Evolutionary conservation across 2,797 vertebrate species (phyloP), one percentile per base, ranked within the genome.

Genomic region (Hemibagrus guttatus): DNA sequence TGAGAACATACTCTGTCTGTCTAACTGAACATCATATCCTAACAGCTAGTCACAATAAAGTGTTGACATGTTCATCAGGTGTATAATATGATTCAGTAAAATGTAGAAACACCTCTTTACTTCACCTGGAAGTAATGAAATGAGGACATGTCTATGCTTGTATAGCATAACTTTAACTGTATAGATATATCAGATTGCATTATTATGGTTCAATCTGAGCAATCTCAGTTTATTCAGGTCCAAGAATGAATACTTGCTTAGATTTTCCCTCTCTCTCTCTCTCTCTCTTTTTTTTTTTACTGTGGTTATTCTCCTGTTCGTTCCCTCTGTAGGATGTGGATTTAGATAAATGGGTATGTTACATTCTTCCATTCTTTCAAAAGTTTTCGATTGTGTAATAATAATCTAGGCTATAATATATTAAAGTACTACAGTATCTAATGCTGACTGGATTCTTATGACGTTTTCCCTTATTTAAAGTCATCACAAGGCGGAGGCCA

Each of bases 401-500:
- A 61, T 26, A 39, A 46, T 49, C 7, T 5, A 23, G 26, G 19
- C 12, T n/a, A 17, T n/a, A 63, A 31, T 68, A 3, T 26, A 26
- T 39, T 35, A 76, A 17, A 39, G 21, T 63, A 12, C 13, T 63
- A 9, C 21, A 49, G 6, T 46, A 28, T 14, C 7, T 9, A n/a
- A 13, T 46, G 12, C 79, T n/a, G 28, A n/a, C 6, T n/a, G 39
- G 56, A 80, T 42, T 42, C 19, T 66, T 9, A 31, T 52, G 7
- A 52, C 0, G 3, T 81, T 74, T 59, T 59, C 39, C 74, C 16
- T 31, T 46, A 19, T 42, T 74, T 2, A 6, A 58, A 98, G 97
- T 98, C 97, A 0, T 98, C 97, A 56, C 97, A 98, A 93, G 97
- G 97, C 0, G 97, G 97, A 6, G 97, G 97, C 76, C 97, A 97